phyloP scores from a whole-genome alignment of 2,888 invertebrate genomes.

The Drosophila sordidula region DNA sequence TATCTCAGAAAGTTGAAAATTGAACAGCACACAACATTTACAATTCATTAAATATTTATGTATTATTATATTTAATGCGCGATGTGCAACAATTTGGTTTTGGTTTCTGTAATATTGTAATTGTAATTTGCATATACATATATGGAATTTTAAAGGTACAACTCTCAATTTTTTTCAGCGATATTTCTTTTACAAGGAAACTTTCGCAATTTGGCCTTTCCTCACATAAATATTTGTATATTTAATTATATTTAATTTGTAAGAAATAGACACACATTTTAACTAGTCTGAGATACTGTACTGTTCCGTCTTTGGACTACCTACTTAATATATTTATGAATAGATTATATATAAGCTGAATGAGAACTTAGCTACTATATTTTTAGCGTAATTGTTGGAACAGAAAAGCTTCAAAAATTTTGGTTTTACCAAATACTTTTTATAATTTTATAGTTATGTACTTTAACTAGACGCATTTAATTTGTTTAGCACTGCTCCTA shows the following conservation, averaged over 20 bases:
- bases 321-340: slow-evolving; percentile 18
- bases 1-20: slow-evolving; percentile 35
- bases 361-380: background rate
- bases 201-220: slow-evolving; percentile 46
- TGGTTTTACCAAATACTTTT: slow-evolving; percentile 48
- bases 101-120: slow-evolving; percentile 37
- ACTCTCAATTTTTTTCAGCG: slow-evolving; percentile 61
- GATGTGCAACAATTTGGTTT: slow-evolving; percentile 56
- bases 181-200: slow-evolving; percentile 30
- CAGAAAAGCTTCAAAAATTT: slow-evolving; percentile 16
- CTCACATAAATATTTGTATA: slow-evolving; percentile 6
- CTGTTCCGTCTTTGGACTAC: slow-evolving; percentile 23
- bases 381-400: background rate
- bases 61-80: slow-evolving; percentile 12
- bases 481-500: slow-evolving; percentile 1
- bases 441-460: background rate
- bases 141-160: slow-evolving; percentile 69
- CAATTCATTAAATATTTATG: slow-evolving; percentile 35
- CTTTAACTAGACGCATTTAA: slow-evolving; percentile 7
- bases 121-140: slow-evolving; percentile 25
- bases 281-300: slow-evolving; percentile 5
- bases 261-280: slow-evolving; percentile 39
- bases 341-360: background rate
- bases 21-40: slow-evolving; percentile 56
- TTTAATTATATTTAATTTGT: slow-evolving; percentile 3